Evolutionary conservation across 2,888 invertebrate species (phyloP), one percentile per base, ranked within the genome.

Genomic region (Luperina nickerlii): DNA sequence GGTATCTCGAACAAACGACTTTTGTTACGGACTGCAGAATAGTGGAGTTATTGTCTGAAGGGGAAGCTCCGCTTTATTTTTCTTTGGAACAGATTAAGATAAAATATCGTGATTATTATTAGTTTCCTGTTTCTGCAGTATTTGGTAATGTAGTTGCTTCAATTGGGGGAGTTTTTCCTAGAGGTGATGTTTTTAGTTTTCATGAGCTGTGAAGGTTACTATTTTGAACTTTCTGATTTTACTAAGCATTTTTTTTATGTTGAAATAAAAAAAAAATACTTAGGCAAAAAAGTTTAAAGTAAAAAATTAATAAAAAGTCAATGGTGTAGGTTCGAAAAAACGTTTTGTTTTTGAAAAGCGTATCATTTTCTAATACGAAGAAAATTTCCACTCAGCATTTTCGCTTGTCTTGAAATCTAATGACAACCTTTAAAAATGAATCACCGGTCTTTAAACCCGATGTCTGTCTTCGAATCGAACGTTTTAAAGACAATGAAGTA

Each of bases 1-100:
- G 91, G 90, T 90, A 86, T 90, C 90, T 82, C 85, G 88, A 86
- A 91, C 91, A 90, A 91, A 91, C 86, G 90, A 91, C 90, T 92
- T 90, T 90, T 90, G 91, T 91, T 90, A 88, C 88, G 86, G 89
- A 88, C 86, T 89, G 89, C 85, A 85, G 87, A 88, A 85, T 87
- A 84, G 81, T 83, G 79, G 70, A 88, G 74, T 87, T 89, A 86
- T 86, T 87, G 85, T 87, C 83, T 77, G 73, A 74, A 71, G 75
- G 78, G 76, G 78, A 65, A 84, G 68, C 66, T 27, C 60, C 62
- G 68, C 70, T 85, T 84, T 88, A 88, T 86, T 89, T 88, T 88
- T 86, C 84, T 88, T 88, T 78, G 79, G 54, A 84, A 84, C 71
- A 82, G 80, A 88, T 88, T 88, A 82, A 74, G 75, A 80, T 83